Evolutionary conservation across 2,888 invertebrate species (phyloP).

Genomic region (Torymus texanus): DNA sequence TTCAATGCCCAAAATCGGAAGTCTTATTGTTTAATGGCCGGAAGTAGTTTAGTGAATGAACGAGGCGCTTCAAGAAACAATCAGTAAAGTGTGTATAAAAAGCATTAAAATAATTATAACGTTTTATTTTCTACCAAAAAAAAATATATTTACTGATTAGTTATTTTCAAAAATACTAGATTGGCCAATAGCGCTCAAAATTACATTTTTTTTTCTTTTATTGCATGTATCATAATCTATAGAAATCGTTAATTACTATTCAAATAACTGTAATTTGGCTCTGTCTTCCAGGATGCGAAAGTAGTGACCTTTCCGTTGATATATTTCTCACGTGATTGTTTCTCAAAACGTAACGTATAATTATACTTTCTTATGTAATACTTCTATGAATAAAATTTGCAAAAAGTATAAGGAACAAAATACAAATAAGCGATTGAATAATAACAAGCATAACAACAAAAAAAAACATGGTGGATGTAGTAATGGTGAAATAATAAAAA

Average conservation of each 20-base stretch:
- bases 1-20: constrained; percentile 52
- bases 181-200: too few relatives aligned
- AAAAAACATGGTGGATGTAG: not conserved
- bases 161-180: too few relatives aligned
- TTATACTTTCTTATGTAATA: constrained; percentile 39
- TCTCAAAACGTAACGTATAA: constrained; percentile 38
- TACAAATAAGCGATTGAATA: constrained; percentile 7
- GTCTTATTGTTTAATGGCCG: constrained; percentile 56
- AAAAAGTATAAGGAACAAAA: not conserved
- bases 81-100: not conserved
- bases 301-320: not conserved
- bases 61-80: constrained; percentile 26
- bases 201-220: too few relatives aligned
- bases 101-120: too few relatives aligned
- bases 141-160: too few relatives aligned
- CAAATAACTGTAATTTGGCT: not conserved
- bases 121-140: too few relatives aligned
- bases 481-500: constrained; percentile 37
- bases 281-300: not conserved
- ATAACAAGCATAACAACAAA: not conserved
- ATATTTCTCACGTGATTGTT: constrained; percentile 22
- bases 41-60: constrained; percentile 45
- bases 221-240: too few relatives aligned
- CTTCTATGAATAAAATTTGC: not conserved
- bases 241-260: too few relatives aligned